Evolutionary conservation across 2,888 invertebrate species (phyloP), one percentile per base, ranked within the genome.

Genomic region (Caenorhabditis zanzibari): DNA sequence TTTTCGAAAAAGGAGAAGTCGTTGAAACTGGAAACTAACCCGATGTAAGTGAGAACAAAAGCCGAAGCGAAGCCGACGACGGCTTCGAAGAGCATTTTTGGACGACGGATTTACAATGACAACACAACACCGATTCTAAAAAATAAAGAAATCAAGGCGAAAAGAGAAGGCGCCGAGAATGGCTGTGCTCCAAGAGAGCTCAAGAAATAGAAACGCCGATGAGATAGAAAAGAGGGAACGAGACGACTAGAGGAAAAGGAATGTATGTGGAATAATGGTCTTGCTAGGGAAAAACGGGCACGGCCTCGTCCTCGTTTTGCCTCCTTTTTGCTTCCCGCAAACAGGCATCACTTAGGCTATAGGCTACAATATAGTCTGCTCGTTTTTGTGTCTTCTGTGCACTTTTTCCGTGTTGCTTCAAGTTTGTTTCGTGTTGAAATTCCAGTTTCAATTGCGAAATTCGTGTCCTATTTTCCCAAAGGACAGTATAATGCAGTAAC

Each of bases 251-350:
- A 59, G 28, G 32, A 58, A 66, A 32, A 19, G 32, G 35, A 69
- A 68, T 68, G 66, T 49, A 58, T 44, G 69, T 54, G 63, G 71
- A 77, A 77, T 77, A 77, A 76, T 76, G 61, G 76, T 76, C 68
- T 76, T 68, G 76, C 75, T 75, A 75, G 75, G 75, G n/a, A n/a
- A 52, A 74, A 56, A 59, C 28, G 9, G 47, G 10, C 47, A 52
- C 58, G 76, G 54, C 71, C 77, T 77, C 71, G 77, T 24, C 61
- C 76, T 77, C 76, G 58, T 44, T 77, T 77, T 54, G 49, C 69
- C 77, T 77, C 76, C 64, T 52, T 69, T 76, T 52, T 52, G 66
- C 66, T 14, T 68, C 59, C 63, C 66, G 76, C 76, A 77, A 77
- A 77, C 69, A 63, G 58, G 75, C 58, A 56, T 22, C 22, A 66